Conservation (phyloP, 2,888 invertebrate species). For the Hofmannophila pseudospretella region DNA sequence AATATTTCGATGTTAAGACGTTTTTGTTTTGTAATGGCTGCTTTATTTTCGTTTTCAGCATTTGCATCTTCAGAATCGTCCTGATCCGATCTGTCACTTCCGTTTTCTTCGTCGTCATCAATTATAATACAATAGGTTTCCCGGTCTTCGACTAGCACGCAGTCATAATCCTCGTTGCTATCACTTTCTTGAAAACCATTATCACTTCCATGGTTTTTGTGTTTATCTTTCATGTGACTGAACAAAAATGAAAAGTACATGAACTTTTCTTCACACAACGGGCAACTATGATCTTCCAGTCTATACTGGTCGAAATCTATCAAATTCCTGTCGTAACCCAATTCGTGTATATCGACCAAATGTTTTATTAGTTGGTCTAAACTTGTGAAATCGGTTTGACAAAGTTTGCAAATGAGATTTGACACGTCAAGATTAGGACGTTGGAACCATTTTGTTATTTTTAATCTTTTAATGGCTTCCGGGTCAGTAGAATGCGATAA, state of each 20-base stretch:
- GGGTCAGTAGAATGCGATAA: too few species aligned
- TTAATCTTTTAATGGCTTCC: too few species aligned
- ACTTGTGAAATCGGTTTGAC: conserved; percentile 13
- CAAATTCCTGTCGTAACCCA: conserved; percentile 14
- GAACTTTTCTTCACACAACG: conserved; percentile 14
- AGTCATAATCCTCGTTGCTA: too few species aligned
- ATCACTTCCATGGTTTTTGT: too few species aligned
- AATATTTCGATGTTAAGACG: conserved; percentile 23
- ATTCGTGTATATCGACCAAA: conserved; percentile 17
- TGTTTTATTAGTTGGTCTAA: conserved; percentile 19
- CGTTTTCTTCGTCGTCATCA: too few species aligned
- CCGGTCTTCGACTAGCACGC: too few species aligned
- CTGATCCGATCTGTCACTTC: too few species aligned
- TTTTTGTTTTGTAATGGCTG: conserved; percentile 4
- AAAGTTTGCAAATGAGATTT: conserved; percentile 16
- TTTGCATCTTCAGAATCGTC: too few species aligned
- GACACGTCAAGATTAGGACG: conserved; percentile 1
- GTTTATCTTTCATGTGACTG: conserved; percentile 16
- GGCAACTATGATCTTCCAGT: conserved; percentile 5
- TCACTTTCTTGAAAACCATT: too few species aligned
- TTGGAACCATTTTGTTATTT: conserved; percentile 18
- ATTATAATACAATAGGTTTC: too few species aligned
- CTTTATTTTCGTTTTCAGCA: not conserved
- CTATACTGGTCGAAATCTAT: not conserved
- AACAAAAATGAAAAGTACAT: conserved; percentile 18